These are phyloP conservation scores for Paramisgurnus dabryanus DNA, from an alignment of 2,113 vertebrate species.

Conservation along the genomic window DNA sequence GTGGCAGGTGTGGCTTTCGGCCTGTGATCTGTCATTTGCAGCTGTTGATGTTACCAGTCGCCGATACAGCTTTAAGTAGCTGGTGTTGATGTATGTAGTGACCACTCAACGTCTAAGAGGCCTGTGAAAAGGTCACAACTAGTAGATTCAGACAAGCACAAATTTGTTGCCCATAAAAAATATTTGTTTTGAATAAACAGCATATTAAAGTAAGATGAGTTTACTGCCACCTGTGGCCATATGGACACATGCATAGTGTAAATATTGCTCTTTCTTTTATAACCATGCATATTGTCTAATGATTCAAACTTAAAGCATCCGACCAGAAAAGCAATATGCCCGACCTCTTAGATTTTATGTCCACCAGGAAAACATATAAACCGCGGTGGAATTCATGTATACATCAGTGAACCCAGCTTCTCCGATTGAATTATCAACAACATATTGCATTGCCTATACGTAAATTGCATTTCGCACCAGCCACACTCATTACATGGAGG, in stretches of 20 bases:
- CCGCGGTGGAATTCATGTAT: not conserved
- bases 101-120: constrained; percentile 52
- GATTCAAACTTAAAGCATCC: constrained; percentile 7
- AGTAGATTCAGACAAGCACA: constrained; percentile 27
- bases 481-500: not conserved
- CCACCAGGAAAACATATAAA: not conserved
- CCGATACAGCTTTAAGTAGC: constrained; percentile 54
- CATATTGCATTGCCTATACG: constrained; percentile 26
- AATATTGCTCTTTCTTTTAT: constrained; percentile 19
- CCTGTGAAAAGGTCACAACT: constrained; percentile 49
- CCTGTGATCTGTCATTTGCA: constrained; percentile 51
- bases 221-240: not conserved
- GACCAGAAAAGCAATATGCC: constrained; percentile 3
- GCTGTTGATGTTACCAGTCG: constrained; percentile 52
- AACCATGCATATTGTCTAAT: not conserved
- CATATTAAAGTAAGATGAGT: not conserved
- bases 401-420: constrained; percentile 2
- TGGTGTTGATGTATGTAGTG: constrained; percentile 48
- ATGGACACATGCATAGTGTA: not conserved
- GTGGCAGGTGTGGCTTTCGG: constrained; percentile 51
- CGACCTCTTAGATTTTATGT: not conserved
- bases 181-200: constrained; percentile 8
- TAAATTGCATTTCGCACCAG: constrained; percentile 11
- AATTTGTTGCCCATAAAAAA: not conserved
- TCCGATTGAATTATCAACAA: constrained; percentile 13